These are phyloP conservation scores for Digitonthophagus gazella DNA, from an alignment of 2,888 invertebrate species.

Conservation along the genomic window DNA sequence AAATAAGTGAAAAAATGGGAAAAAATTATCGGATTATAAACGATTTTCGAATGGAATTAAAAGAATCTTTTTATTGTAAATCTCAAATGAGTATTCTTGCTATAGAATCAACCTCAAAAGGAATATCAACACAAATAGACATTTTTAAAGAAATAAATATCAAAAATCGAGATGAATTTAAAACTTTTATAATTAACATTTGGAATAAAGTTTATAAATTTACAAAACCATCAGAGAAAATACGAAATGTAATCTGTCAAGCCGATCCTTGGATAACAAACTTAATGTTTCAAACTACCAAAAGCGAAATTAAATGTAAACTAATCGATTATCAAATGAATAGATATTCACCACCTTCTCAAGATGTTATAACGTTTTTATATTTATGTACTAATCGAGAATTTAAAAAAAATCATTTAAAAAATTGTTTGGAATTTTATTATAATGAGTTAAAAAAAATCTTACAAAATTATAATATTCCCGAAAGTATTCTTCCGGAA, in stretches of 20 bases:
- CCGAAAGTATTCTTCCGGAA: conserved; percentile 34
- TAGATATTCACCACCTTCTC: conserved; percentile 24
- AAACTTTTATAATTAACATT: neutral
- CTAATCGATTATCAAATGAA: conserved; percentile 27
- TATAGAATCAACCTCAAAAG: conserved; percentile 19
- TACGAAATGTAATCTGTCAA: conserved; percentile 59
- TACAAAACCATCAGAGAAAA: conserved; percentile 45
- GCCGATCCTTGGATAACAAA: conserved; percentile 67
- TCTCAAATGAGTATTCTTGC: neutral
- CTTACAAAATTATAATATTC: neutral
- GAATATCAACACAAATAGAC: conserved; percentile 17
- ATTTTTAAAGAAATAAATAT: neutral
- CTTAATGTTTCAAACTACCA: conserved; percentile 28
- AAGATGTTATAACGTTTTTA: conserved; percentile 25
- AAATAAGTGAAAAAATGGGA: conserved; percentile 22
- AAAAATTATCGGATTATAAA: conserved; percentile 28
- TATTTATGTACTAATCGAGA: conserved; percentile 20
- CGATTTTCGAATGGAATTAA: conserved; percentile 35
- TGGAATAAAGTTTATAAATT: conserved; percentile 27
- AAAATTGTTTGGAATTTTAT: conserved; percentile 21
- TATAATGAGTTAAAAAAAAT: neutral
- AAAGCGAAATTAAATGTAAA: conserved; percentile 18
- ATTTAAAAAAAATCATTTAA: conserved; percentile 17
- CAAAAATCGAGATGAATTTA: conserved; percentile 1
- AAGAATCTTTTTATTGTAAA: conserved; percentile 30